Evolutionary conservation across 2,888 invertebrate species (phyloP).

Genomic region (Dorcus hopei): DNA sequence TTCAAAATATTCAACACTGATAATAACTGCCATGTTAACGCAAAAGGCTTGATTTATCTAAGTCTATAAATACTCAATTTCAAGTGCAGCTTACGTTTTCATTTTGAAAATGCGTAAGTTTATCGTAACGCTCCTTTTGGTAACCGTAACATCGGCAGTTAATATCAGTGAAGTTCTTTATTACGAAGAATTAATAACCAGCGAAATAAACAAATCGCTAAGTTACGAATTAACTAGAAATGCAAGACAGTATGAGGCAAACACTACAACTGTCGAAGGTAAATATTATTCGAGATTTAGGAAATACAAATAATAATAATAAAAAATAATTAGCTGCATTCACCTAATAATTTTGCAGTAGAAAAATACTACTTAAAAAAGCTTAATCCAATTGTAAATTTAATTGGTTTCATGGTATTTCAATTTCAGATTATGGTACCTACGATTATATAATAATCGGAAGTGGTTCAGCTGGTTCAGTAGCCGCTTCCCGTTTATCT

Average conservation of each 20-base stretch:
- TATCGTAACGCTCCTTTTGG: neutral
- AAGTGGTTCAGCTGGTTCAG: constrained; percentile 14
- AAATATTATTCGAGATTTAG: too few species aligned
- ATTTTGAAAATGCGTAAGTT: neutral
- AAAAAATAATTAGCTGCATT: too few species aligned
- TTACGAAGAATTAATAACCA: neutral
- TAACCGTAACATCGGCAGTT: neutral
- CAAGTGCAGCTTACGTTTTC: too few species aligned
- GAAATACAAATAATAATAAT: too few species aligned
- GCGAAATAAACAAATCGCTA: neutral
- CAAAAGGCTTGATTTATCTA: too few species aligned
- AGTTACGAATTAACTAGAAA: neutral
- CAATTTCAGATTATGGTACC: constrained; percentile 14
- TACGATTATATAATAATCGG: constrained; percentile 20
- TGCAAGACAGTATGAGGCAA: neutral
- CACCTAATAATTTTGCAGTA: too few species aligned
- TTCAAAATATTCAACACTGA: too few species aligned
- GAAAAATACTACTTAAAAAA: too few species aligned
- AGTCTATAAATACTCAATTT: too few species aligned
- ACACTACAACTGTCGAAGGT: neutral
- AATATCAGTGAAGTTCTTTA: neutral
- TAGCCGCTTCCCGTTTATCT: constrained; percentile 11
- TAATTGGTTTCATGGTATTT: too few species aligned
- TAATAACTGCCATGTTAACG: too few species aligned
- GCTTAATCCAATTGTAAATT: too few species aligned